Conservation (phyloP, 35 echinoderm and acorn worm genomes). For the Chiridota heheva region DNA sequence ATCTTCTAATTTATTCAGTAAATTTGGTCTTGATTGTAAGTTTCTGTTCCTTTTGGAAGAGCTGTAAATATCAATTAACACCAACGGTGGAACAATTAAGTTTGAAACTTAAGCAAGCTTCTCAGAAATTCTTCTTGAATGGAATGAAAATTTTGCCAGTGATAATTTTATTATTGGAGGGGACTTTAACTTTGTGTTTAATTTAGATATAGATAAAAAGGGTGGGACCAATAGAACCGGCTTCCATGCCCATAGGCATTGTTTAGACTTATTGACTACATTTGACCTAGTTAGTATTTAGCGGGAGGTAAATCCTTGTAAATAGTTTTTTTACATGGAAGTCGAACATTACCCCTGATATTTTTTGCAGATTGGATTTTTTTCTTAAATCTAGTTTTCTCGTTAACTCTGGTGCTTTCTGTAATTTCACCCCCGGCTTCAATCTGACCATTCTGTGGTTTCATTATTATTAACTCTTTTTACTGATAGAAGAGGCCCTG, state of each 20-base stretch:
- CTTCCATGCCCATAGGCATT: conserved; percentile 1
- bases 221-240: neutral
- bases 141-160: neutral
- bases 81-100: too few species aligned
- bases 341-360: neutral
- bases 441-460: neutral
- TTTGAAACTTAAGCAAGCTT: neutral
- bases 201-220: conserved; percentile 15
- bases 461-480: too few species aligned
- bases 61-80: too few species aligned
- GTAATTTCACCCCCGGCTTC: conserved; percentile 1
- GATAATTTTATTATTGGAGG: neutral
- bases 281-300: conserved; percentile 12
- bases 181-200: conserved; percentile 24
- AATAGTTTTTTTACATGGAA: neutral
- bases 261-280: neutral
- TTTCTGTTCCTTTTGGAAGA: too few species aligned
- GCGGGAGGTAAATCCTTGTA: neutral
- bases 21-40: too few species aligned
- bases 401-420: neutral
- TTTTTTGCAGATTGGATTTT: neutral
- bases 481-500: too few species aligned
- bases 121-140: neutral
- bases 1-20: too few species aligned
- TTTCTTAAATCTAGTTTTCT: neutral